Conservation (phyloP, 2,797 vertebrate genomes). For the Psittacula echo region DNA sequence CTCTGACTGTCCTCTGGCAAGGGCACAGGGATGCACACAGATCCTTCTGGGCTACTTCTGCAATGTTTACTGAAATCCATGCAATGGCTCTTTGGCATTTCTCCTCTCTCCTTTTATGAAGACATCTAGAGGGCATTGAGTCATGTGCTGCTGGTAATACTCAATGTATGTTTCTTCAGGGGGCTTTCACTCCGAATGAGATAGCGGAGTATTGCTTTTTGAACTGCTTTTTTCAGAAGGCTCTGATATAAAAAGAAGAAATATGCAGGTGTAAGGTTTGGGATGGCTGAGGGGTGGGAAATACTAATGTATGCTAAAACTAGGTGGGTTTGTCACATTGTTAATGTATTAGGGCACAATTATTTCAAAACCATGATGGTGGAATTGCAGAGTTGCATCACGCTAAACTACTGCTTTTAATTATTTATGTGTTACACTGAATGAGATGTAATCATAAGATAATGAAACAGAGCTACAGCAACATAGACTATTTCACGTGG, state of each 20-base stretch:
- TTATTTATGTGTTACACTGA: not conserved
- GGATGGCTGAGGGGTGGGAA: not conserved
- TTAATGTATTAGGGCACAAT: not conserved
- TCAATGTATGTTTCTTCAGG: constrained; percentile 37
- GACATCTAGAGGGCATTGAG: not conserved
- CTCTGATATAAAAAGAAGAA: not conserved
- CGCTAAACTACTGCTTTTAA: not conserved
- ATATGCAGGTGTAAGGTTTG: not conserved
- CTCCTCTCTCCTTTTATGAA: not conserved
- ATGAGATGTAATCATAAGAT: not conserved
- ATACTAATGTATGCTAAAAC: not conserved
- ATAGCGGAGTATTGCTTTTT: not conserved
- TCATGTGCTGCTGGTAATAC: not conserved
- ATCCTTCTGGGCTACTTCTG: not conserved
- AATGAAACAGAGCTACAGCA: not conserved
- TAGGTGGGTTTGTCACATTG: not conserved
- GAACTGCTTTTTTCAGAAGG: not conserved
- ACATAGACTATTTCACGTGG: not conserved
- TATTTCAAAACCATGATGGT: not conserved
- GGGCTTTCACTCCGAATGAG: constrained; percentile 48
- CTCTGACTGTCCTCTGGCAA: constrained; percentile 7
- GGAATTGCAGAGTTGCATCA: not conserved
- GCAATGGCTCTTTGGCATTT: constrained; percentile 2
- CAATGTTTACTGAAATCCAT: not conserved
- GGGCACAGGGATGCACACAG: not conserved